These are phyloP conservation scores for Eristalis pertinax DNA, from an alignment of 2,888 invertebrate genomes.

Conservation along the genomic window DNA sequence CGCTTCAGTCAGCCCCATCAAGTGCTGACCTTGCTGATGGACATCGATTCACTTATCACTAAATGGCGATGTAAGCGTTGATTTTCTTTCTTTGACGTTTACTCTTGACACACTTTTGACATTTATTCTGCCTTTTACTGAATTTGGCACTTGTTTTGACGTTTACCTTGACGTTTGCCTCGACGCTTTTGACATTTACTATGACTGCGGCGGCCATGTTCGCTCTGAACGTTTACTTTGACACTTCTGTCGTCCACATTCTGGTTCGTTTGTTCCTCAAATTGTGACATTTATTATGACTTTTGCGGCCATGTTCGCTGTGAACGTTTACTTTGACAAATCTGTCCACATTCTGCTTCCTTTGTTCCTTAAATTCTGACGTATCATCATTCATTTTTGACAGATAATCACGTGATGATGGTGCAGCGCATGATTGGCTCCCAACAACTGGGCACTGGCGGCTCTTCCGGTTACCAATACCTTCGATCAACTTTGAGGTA, in stretches of 20 bases:
- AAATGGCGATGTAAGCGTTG: conserved; percentile 97
- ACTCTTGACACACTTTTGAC: not conserved
- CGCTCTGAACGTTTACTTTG: not conserved
- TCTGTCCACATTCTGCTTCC: not conserved
- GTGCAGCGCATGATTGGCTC: conserved; percentile 99
- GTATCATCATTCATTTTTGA: conserved; percentile 73
- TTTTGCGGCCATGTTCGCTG: too few relatives aligned
- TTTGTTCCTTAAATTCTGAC: not conserved
- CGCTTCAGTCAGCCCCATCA: conserved; percentile 99
- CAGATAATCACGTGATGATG: conserved; percentile 99
- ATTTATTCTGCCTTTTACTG: not conserved
- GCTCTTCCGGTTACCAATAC: conserved; percentile 99
- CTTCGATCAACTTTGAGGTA: conserved; percentile 97
- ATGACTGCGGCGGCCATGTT: too few relatives aligned
- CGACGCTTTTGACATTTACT: not conserved
- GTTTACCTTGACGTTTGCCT: not conserved
- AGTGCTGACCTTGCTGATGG: conserved; percentile 95
- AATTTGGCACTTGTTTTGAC: not conserved
- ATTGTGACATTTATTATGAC: too few relatives aligned
- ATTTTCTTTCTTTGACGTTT: not conserved
- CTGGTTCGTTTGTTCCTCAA: too few relatives aligned
- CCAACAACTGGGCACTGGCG: conserved; percentile 97
- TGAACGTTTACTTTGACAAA: too few relatives aligned
- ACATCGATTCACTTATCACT: conserved; percentile 98
- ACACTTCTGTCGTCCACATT: too few relatives aligned